A percentile compares a stretch with the other conserved stretches of the same genome.
Conservation (phyloP, 2,888 invertebrate genomes). For the Dicycla oo region DNA sequence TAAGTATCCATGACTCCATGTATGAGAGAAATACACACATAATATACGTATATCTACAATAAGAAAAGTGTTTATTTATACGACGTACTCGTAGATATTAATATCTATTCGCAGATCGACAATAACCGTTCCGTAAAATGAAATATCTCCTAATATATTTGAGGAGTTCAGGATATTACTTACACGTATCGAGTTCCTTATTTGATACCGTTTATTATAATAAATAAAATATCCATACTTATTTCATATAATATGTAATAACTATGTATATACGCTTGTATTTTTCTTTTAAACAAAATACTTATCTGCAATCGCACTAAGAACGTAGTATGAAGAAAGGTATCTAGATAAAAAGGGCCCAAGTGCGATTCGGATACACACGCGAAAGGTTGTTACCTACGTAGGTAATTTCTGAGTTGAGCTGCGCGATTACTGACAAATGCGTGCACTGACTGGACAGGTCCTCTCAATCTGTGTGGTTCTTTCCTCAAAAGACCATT, state of each 20-base stretch:
- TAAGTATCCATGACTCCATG: not conserved
- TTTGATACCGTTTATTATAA: conserved; percentile 29
- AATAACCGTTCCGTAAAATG: conserved; percentile 49
- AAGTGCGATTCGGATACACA: no score
- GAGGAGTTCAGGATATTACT: conserved; percentile 58
- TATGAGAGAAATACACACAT: conserved; percentile 32
- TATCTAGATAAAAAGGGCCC: no score
- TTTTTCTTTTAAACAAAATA: no score
- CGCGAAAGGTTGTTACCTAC: no score
- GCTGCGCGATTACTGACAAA: no score
- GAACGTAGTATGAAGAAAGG: not conserved
- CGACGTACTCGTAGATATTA: conserved; percentile 47
- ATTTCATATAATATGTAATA: not conserved
- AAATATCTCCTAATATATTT: conserved; percentile 46
- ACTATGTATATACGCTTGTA: no score
- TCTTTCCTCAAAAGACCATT: no score
- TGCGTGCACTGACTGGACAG: no score
- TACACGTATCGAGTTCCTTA: conserved; percentile 41
- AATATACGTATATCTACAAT: conserved; percentile 5
- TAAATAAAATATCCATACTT: conserved; percentile 15
- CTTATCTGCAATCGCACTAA: not conserved
- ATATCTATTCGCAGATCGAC: conserved; percentile 50
- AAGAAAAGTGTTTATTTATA: conserved; percentile 28
- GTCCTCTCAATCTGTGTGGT: no score
- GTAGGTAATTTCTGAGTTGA: no score